Conservation (phyloP, 64 coral and sea anemone species). For the Dendrophyllia cribrosa region DNA sequence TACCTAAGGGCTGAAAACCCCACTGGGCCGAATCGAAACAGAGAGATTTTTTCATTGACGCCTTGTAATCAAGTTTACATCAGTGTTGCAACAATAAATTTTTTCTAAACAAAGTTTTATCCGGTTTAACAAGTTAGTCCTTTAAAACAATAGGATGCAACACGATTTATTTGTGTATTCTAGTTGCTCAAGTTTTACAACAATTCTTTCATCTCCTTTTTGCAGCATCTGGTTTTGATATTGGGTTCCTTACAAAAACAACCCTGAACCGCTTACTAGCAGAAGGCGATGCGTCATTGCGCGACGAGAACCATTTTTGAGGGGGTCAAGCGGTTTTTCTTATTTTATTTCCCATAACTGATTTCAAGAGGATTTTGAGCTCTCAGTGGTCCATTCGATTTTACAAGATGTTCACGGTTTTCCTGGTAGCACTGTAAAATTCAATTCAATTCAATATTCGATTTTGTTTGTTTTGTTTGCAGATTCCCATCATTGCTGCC, state of each 20-base stretch:
- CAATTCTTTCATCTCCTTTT: constrained; percentile 15
- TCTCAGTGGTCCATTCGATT: constrained; percentile 6
- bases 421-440: not conserved
- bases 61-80: constrained; percentile 21
- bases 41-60: constrained; percentile 13
- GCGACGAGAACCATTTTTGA: constrained; percentile 19
- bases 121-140: constrained; percentile 9
- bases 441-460: constrained; percentile 14
- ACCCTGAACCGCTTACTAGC: constrained; percentile 22
- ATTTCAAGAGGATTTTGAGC: constrained; percentile 10
- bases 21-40: not conserved
- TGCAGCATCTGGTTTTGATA: constrained; percentile 26
- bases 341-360: constrained; percentile 1
- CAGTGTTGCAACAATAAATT: not conserved
- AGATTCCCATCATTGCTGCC: constrained; percentile 45
- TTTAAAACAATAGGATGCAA: constrained; percentile 14
- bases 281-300: not conserved
- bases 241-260: constrained; percentile 38
- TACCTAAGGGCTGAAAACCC: constrained; percentile 7
- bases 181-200: constrained; percentile 9
- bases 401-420: constrained; percentile 25
- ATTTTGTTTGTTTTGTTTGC: constrained; percentile 6
- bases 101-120: constrained; percentile 7
- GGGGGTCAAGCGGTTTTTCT: constrained; percentile 43
- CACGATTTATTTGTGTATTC: constrained; percentile 28